A percentile compares a stretch with the other conserved stretches of the same genome.
phyloP scores from a whole-genome alignment of 2,113 vertebrate genomes.

The Baryphthengus martii region DNA sequence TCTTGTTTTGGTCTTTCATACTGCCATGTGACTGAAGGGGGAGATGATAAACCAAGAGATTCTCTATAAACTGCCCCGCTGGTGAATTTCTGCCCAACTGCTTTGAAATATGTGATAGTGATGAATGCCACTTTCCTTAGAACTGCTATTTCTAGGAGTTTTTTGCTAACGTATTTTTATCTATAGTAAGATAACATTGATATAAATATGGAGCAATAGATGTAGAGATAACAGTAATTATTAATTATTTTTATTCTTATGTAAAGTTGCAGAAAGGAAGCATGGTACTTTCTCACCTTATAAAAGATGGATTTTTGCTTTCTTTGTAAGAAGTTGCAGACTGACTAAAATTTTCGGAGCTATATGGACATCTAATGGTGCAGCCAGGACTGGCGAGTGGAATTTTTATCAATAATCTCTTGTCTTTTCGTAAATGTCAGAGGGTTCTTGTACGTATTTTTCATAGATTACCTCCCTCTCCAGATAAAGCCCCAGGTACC shows the following conservation, averaged over 20 bases:
- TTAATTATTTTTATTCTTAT: background rate
- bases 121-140: background rate
- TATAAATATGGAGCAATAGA: background rate
- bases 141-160: background rate
- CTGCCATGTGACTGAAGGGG: background rate
- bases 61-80: background rate
- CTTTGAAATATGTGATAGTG: background rate
- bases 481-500: background rate
- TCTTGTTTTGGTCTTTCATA: background rate
- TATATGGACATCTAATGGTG: background rate
- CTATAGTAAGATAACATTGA: background rate
- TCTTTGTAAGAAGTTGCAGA: background rate
- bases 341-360: background rate
- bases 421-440: background rate
- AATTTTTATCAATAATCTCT: background rate
- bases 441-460: background rate
- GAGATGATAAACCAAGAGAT: background rate
- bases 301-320: background rate
- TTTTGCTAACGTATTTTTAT: background rate
- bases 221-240: background rate
- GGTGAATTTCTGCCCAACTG: background rate
- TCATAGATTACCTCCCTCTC: background rate
- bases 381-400: background rate
- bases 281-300: rapidly evolving
- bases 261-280: background rate